Evolutionary conservation across 2,888 invertebrate species (phyloP), one percentile per base, ranked within the genome.

Genomic region (Ferdinandea cuprea): DNA sequence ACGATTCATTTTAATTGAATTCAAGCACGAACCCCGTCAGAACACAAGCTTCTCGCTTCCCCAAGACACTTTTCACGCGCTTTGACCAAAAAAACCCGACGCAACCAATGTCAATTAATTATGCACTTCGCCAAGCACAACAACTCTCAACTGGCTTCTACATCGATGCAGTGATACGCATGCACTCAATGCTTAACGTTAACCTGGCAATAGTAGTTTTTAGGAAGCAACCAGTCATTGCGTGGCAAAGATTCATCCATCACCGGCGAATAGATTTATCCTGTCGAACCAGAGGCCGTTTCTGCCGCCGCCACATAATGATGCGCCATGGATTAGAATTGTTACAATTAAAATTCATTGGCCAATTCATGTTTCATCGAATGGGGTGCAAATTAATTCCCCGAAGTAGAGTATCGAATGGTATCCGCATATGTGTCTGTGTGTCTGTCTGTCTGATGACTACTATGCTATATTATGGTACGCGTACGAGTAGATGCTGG

Each of bases 341-440:
- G 83, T 78, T 83, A 83, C 83, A 83, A 83, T 83, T 83, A 83
- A 83, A 83, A 83, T 83, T 83, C 83, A 83, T 66, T 83, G 83
- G 78, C 83, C 83, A 83, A 83, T 78, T 73, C 83, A 78, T 83
- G 83, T 78, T 72, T 78, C 32, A 83, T 72, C 63, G 72, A 78
- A 83, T 73, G 83, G 72, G 72, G 83, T 83, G 83, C 78, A 83
- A 83, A 83, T 83, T 83, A 83, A 83, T 65, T 61, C 71, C 17
- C 59, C 21, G 40, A 8, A 25, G n/a, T 35, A 8, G 5, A n/a
- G 46, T 17, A 52, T 40, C 11, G 54, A 17, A 15, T 28, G 40
- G 11, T 35, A 59, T 61, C 46, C 59, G 46, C 44, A 73, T 66
- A 35, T 30, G 8, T n/a, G 42, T 4, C 30, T n/a, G n/a, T n/a